Evolutionary conservation across 2,888 invertebrate species (phyloP).

Genomic region (Biston stratarius): DNA sequence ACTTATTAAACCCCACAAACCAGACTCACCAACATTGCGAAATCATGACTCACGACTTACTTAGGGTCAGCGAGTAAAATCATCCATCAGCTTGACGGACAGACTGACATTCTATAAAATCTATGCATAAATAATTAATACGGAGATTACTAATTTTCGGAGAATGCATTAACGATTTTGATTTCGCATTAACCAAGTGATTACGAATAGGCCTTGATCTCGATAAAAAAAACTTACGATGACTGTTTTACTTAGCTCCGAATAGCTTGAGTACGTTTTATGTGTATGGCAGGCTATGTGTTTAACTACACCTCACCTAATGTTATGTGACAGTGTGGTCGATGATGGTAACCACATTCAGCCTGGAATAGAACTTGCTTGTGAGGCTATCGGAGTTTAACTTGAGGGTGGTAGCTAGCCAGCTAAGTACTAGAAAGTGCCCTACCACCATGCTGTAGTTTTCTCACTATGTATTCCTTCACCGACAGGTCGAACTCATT

Average conservation of each 20-base stretch:
- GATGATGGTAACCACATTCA: no score
- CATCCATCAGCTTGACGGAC: constrained; percentile 65
- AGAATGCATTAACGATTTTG: constrained; percentile 32
- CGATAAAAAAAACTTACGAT: neutral
- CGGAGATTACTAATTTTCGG: constrained; percentile 51
- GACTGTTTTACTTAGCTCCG: neutral
- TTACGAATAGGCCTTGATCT: neutral
- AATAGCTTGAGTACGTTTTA: no score
- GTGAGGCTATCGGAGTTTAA: no score
- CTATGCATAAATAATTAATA: constrained; percentile 53
- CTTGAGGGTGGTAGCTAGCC: no score
- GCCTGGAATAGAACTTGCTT: no score
- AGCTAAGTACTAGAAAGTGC: no score
- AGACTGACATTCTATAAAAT: constrained; percentile 46
- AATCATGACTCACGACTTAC: constrained; percentile 48
- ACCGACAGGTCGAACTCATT: no score
- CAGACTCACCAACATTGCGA: constrained; percentile 32
- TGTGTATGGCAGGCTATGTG: no score
- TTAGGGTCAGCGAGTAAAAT: constrained; percentile 57
- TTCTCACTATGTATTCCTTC: no score
- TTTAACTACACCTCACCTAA: no score
- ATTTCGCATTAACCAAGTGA: constrained; percentile 10
- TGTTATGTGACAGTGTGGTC: no score
- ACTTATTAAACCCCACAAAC: constrained; percentile 3
- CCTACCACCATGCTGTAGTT: no score